These are phyloP conservation scores for Aphis gossypii DNA, from an alignment of 1,140 invertebrate genomes.

Conservation along the genomic window DNA sequence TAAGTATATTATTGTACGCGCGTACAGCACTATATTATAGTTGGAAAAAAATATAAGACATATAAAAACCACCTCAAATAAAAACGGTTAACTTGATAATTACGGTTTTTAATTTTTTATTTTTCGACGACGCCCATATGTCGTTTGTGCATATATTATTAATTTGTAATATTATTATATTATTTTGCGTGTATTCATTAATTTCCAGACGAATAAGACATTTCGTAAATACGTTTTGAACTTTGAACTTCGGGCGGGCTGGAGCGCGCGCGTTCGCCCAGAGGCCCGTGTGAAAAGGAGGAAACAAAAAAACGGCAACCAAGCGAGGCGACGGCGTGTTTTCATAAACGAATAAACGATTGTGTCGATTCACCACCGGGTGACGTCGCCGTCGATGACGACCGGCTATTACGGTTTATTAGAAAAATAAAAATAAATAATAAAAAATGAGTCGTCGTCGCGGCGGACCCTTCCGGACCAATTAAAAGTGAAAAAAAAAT, in stretches of 20 bases:
- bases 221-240: not conserved
- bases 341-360: constrained; percentile 56
- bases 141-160: not conserved
- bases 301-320: constrained; percentile 17
- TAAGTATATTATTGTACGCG: not conserved
- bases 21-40: not conserved
- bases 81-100: not conserved
- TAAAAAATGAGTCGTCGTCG: not conserved
- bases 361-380: constrained; percentile 48
- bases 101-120: not conserved
- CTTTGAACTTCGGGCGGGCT: not conserved
- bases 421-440: not conserved
- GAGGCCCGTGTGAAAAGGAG: constrained; percentile 6
- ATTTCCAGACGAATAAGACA: not conserved
- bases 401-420: constrained; percentile 42
- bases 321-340: constrained; percentile 34
- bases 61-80: not conserved
- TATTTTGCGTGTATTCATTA: not conserved
- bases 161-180: not conserved
- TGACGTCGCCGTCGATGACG: not conserved
- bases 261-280: too few species aligned
- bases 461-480: constrained; percentile 34
- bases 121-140: not conserved
- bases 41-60: not conserved
- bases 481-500: constrained; percentile 42